Conservation (phyloP, 2,797 vertebrate species). For the Poecilia velifera region DNA sequence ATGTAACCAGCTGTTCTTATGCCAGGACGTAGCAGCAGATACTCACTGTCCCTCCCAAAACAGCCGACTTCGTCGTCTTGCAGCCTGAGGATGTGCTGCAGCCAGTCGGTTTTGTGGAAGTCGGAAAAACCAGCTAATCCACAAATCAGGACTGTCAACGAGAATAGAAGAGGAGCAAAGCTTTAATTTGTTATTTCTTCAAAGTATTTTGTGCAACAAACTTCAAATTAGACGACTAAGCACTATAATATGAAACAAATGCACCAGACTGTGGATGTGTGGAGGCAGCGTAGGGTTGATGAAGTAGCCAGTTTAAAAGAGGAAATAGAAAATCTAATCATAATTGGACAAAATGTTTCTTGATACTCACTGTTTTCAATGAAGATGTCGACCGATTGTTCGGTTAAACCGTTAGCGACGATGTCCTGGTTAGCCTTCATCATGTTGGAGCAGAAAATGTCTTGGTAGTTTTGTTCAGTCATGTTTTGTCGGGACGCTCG, state of each 20-base stretch:
- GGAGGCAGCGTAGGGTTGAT: background rate
- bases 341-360: background rate
- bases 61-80: constrained; percentile 83
- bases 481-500: constrained; percentile 72
- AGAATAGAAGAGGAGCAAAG: background rate
- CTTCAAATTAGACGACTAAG: background rate
- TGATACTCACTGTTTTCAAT: constrained; percentile 87
- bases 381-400: constrained; percentile 83
- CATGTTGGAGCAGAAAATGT: constrained; percentile 90
- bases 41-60: constrained; percentile 85
- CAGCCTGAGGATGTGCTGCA: constrained; percentile 84
- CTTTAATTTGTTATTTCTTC: background rate
- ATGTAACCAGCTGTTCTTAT: background rate
- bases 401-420: constrained; percentile 60
- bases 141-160: constrained; percentile 86
- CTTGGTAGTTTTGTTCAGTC: constrained; percentile 77
- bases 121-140: constrained; percentile 87
- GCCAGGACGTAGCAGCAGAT: background rate
- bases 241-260: background rate
- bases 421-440: constrained; percentile 85
- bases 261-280: background rate
- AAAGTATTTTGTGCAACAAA: background rate
- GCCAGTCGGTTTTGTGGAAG: constrained; percentile 86
- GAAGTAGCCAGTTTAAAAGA: background rate
- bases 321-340: background rate